phyloP scores from a whole-genome alignment of 2,888 invertebrate genomes.

The Galerucella pusilla region DNA sequence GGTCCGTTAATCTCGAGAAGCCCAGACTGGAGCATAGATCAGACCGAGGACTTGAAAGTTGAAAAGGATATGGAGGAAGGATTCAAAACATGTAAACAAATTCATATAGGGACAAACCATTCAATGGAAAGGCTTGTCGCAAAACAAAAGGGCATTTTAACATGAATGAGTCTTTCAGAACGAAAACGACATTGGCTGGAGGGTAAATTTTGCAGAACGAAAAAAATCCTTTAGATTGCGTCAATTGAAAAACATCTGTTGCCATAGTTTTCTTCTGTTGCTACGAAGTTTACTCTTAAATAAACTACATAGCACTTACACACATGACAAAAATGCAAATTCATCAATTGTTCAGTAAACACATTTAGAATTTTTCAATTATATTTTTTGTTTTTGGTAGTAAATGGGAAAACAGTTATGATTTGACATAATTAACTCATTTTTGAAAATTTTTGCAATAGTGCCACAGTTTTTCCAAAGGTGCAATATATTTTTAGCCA shows the following conservation, averaged over 20 bases:
- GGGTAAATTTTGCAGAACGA: constrained; percentile 5
- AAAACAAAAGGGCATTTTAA: constrained; percentile 22
- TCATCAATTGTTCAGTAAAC: too few relatives aligned
- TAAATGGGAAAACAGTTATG: too few relatives aligned
- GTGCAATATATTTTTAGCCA: too few relatives aligned
- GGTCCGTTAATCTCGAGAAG: constrained; percentile 50
- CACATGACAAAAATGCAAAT: too few relatives aligned
- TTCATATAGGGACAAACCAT: constrained; percentile 11
- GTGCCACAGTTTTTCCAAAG: too few relatives aligned
- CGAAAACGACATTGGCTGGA: background rate
- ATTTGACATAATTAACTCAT: too few relatives aligned
- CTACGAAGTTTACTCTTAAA: too few relatives aligned
- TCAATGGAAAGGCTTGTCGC: constrained; percentile 15
- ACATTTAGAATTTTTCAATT: too few relatives aligned
- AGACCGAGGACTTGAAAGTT: constrained; percentile 8
- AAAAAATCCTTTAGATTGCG: background rate
- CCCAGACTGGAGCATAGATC: constrained; percentile 47
- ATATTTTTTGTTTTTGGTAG: too few relatives aligned
- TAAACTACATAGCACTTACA: too few relatives aligned
- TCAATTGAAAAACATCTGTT: background rate
- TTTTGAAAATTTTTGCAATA: too few relatives aligned
- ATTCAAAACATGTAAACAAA: constrained; percentile 15
- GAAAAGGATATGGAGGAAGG: constrained; percentile 19
- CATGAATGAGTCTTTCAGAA: background rate
- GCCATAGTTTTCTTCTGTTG: too few relatives aligned